These are phyloP conservation scores for Siderastrea radians DNA, from an alignment of 92 coral and sea anemone genomes.

Conservation along the genomic window DNA sequence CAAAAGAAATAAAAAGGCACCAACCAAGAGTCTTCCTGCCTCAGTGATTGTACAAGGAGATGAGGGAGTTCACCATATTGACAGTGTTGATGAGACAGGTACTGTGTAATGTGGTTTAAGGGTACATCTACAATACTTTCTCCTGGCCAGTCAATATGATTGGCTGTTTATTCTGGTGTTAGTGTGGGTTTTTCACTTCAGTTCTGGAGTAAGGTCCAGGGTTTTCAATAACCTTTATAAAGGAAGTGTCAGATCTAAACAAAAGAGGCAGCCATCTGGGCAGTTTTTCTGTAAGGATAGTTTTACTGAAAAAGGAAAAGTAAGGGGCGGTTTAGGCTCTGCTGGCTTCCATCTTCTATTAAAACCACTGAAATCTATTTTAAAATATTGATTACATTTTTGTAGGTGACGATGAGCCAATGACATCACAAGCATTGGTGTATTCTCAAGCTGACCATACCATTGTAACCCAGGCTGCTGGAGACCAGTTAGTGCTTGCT, in stretches of 20 bases:
- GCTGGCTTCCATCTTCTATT: too few species aligned
- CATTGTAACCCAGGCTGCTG: constrained; percentile 63
- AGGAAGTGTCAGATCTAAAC: too few species aligned
- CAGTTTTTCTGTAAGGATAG: too few species aligned
- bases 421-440: constrained; percentile 63
- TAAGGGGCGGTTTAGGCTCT: too few species aligned
- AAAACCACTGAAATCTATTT: neutral
- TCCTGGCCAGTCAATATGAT: too few species aligned
- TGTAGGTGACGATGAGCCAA: constrained; percentile 73
- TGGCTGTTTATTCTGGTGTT: too few species aligned
- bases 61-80: constrained; percentile 50
- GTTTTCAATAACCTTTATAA: too few species aligned
- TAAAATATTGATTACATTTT: neutral
- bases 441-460: constrained; percentile 63
- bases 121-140: too few species aligned
- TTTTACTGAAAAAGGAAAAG: too few species aligned
- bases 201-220: too few species aligned
- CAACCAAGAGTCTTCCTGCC: constrained; percentile 16
- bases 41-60: constrained; percentile 58
- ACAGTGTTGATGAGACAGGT: constrained; percentile 63
- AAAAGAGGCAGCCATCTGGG: too few species aligned
- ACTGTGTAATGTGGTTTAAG: neutral
- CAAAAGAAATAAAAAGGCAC: constrained; percentile 23
- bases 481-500: constrained; percentile 80
- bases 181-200: too few species aligned